phyloP scores from a whole-genome alignment of 23 tunicate genomes.

The Halocynthia aurantium region DNA sequence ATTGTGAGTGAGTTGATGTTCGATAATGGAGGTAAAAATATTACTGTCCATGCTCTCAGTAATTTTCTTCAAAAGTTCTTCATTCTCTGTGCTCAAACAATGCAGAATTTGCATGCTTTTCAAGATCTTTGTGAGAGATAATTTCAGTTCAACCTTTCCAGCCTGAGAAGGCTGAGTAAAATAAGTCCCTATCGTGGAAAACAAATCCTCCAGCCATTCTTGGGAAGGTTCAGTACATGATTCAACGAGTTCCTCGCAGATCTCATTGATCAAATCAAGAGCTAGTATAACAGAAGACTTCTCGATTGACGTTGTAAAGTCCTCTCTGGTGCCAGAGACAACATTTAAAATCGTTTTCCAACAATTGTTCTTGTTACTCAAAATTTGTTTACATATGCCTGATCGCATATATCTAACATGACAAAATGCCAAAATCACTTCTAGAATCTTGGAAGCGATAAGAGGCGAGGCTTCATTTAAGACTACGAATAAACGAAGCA shows the following conservation, averaged over 20 bases:
- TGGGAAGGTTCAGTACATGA: neutral
- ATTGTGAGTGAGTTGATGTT: slow-evolving; percentile 51
- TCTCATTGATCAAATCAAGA: slow-evolving; percentile 36
- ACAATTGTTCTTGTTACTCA: slow-evolving; percentile 15
- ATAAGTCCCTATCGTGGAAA: slow-evolving; percentile 3
- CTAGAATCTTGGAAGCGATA: slow-evolving; percentile 28
- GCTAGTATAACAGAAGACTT: slow-evolving; percentile 28
- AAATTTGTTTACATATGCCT: slow-evolving; percentile 20
- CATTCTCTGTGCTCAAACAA: slow-evolving; percentile 32
- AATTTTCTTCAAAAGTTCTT: slow-evolving; percentile 14
- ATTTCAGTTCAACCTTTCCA: slow-evolving; percentile 1
- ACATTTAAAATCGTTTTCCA: slow-evolving; percentile 29
- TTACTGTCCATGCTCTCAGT: slow-evolving; percentile 8
- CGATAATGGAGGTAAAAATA: slow-evolving; percentile 22
- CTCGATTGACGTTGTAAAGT: slow-evolving; percentile 3
- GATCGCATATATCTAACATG: slow-evolving; percentile 29
- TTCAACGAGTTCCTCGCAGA: slow-evolving; percentile 52
- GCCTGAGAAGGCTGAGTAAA: slow-evolving; percentile 5
- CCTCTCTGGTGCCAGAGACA: neutral
- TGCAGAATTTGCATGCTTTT: slow-evolving; percentile 35
- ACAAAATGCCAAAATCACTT: slow-evolving; percentile 42
- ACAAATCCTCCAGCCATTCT: slow-evolving; percentile 14
- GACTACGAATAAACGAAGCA: neutral
- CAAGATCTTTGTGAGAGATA: slow-evolving; percentile 22
- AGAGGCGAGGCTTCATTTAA: neutral